Conservation (phyloP, 1,140 invertebrate genomes). For the Pseudomyrmex pallidus region DNA sequence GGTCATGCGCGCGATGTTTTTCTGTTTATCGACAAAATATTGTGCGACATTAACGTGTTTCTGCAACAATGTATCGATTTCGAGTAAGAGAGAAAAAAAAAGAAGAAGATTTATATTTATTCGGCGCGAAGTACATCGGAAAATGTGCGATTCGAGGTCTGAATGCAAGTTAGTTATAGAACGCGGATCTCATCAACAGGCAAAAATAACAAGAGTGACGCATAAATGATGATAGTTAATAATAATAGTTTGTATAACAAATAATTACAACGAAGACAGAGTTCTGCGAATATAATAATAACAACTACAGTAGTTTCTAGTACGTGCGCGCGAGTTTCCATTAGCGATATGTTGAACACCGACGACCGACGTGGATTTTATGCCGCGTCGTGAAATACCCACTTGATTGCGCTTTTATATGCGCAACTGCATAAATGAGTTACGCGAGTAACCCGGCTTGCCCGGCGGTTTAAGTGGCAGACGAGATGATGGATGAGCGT, state of each 20-base stretch:
- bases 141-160: no score
- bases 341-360: slow-evolving; percentile 41
- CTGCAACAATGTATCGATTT: slow-evolving; percentile 14
- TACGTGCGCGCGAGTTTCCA: slow-evolving; percentile 21
- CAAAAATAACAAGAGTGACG: background rate
- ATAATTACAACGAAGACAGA: background rate
- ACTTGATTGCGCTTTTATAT: slow-evolving; percentile 61
- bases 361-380: slow-evolving; percentile 34
- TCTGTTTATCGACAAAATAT: slow-evolving; percentile 38
- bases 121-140: no score
- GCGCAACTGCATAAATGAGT: slow-evolving; percentile 60
- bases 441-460: slow-evolving; percentile 51
- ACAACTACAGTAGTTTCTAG: slow-evolving; percentile 14
- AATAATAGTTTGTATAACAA: background rate
- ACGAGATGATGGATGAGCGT: slow-evolving; percentile 59
- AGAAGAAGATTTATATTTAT: slow-evolving; percentile 36
- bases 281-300: background rate
- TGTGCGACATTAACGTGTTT: slow-evolving; percentile 16
- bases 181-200: background rate
- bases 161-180: no score
- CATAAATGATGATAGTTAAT: background rate
- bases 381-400: slow-evolving; percentile 41
- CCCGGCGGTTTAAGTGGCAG: slow-evolving; percentile 52
- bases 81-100: background rate
- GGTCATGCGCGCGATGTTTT: slow-evolving; percentile 51